Conservation (phyloP, 1,140 invertebrate genomes). For the Drosophila neocordata region DNA sequence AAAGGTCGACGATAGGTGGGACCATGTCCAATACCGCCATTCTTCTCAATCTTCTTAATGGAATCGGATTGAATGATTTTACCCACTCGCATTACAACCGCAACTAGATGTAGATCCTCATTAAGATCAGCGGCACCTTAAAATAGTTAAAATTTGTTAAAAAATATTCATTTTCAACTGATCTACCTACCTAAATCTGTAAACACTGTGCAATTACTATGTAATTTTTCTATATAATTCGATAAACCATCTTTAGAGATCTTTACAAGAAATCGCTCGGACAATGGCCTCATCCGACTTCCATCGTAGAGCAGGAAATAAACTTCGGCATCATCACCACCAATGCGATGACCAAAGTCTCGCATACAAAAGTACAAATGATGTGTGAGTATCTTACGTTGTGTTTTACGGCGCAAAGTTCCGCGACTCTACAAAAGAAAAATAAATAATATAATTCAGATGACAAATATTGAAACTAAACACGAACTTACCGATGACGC, state of each 20-base stretch:
- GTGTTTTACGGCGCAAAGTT: slow-evolving; percentile 87
- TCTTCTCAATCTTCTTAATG: slow-evolving; percentile 86
- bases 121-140: slow-evolving; percentile 90
- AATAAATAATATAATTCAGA: not conserved
- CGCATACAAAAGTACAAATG: slow-evolving; percentile 94
- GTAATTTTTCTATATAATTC: slow-evolving; percentile 93
- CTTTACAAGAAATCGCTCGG: slow-evolving; percentile 93
- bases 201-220: slow-evolving; percentile 94
- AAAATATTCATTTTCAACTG: not conserved
- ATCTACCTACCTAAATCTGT: slow-evolving; percentile 84
- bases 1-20: slow-evolving; percentile 88
- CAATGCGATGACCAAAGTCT: slow-evolving; percentile 92
- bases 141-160: not conserved
- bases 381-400: slow-evolving; percentile 89
- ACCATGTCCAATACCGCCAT: slow-evolving; percentile 63
- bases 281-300: slow-evolving; percentile 88
- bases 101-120: slow-evolving; percentile 92
- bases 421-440: slow-evolving; percentile 84
- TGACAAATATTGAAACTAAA: not conserved
- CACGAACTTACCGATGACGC: slow-evolving; percentile 87
- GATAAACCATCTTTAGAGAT: slow-evolving; percentile 95
- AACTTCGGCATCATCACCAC: slow-evolving; percentile 94
- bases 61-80: slow-evolving; percentile 92
- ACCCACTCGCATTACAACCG: slow-evolving; percentile 94
- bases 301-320: slow-evolving; percentile 94